Base-by-base conservation (phyloP, 2,888 invertebrate genomes). In the Tortricodes alternella region DNA sequence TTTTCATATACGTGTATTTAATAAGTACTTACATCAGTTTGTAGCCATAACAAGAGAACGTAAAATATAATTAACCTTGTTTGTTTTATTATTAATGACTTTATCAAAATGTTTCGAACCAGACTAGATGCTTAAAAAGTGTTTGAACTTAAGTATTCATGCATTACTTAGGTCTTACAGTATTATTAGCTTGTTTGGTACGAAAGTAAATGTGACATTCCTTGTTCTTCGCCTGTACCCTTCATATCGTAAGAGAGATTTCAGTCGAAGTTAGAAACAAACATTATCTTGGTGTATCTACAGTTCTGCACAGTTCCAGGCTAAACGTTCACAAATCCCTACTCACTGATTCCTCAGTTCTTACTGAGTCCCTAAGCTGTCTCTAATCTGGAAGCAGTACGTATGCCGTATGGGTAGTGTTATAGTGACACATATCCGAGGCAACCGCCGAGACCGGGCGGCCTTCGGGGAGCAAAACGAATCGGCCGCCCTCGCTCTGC, bases 381-480 rank as follows among this genome's bases (percentile, higher is more conserved):
- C 29, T 18, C 18, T 27, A 43, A 8, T 18, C 8, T 43, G 15
- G 27, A 18, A 19, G 23, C 27, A 35, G 39, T 5, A 41, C 35
- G 34, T 37, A 43, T 39, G 44, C 18, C 39, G 44, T 49, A 49
- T 35, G 52, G 50, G 65, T 83, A 78, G 80, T 83, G 85, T 76
- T 81, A 83, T 85, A 87, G 86, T 89, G 88, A 87, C 87, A 89
- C 85, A 88, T 83, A 88, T 86, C 80, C 76, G 80, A 82, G 73
- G 78, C 72, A 74, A 73, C 74, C 78, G 78, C 77, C 77, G 74
- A 65, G 73, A 85, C 87, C 80, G 85, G 89, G 74, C 83, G 88
- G 74, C 89, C 89, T 89, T 89, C 87, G 80, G 71, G 71, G 73
- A 76, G 78, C 83, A 85, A 84, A 86, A 84, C 80, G 78, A 85